Conservation (phyloP, 2,888 invertebrate species). For the Luperina testacea region DNA sequence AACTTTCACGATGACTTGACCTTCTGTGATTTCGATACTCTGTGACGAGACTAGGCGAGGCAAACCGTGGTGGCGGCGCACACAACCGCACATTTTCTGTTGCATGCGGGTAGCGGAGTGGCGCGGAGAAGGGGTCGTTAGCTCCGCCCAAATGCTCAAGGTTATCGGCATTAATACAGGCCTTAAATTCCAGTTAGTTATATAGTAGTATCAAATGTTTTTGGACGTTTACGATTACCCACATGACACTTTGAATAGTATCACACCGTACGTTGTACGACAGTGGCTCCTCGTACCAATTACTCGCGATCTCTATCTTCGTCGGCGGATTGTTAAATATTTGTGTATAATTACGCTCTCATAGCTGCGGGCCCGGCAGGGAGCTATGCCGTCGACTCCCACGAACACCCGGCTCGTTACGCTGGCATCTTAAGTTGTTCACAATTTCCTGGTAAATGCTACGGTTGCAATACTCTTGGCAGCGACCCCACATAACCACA, state of each 20-base stretch:
- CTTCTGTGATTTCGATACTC: too few relatives aligned
- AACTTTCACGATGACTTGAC: too few relatives aligned
- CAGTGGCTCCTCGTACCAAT: slow-evolving; percentile 19
- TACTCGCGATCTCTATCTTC: slow-evolving; percentile 49
- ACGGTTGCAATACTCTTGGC: neutral
- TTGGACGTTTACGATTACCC: neutral
- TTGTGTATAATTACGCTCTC: slow-evolving; percentile 59
- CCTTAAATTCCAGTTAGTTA: neutral
- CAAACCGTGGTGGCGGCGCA: too few relatives aligned
- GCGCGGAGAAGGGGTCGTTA: too few relatives aligned
- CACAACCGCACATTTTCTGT: too few relatives aligned
- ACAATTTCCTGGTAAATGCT: slow-evolving; percentile 49
- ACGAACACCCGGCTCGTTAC: slow-evolving; percentile 35
- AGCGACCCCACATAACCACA: slow-evolving; percentile 8
- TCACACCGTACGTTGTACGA: neutral
- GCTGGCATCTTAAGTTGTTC: slow-evolving; percentile 45
- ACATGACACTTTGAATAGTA: neutral
- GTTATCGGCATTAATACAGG: too few relatives aligned
- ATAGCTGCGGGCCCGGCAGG: slow-evolving; percentile 30
- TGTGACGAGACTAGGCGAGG: too few relatives aligned
- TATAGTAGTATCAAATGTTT: neutral
- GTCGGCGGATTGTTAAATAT: slow-evolving; percentile 50
- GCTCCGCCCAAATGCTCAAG: too few relatives aligned
- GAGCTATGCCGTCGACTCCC: slow-evolving; percentile 34
- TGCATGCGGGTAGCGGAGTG: too few relatives aligned